These are phyloP conservation scores for Anguilla pacifica DNA, from an alignment of 2,797 vertebrate genomes.

Conservation along the genomic window DNA sequence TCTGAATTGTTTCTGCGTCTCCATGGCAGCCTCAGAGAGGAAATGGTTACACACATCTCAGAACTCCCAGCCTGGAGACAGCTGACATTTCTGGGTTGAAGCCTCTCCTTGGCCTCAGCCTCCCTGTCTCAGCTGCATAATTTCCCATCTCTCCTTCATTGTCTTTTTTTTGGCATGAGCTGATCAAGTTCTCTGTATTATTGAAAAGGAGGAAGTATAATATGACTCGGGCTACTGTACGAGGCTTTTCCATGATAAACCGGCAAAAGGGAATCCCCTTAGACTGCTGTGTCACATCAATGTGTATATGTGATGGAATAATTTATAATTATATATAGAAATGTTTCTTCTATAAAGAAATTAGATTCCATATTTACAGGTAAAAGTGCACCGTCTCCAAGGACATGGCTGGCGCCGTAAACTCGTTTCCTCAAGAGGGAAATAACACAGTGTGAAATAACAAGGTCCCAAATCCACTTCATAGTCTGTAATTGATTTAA, in stretches of 20 bases:
- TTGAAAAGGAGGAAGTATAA: constrained; percentile 20
- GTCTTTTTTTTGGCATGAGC: constrained; percentile 16
- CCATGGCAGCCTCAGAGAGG: background rate
- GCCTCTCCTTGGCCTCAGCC: background rate
- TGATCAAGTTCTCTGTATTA: constrained; percentile 23
- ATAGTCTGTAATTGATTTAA: constrained; percentile 26
- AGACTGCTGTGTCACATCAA: constrained; percentile 16
- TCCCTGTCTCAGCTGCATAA: background rate
- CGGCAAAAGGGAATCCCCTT: constrained; percentile 4
- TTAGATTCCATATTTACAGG: background rate
- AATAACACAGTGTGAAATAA: constrained; percentile 12
- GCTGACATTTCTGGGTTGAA: constrained; percentile 37
- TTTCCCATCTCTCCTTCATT: background rate
- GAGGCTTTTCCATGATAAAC: background rate
- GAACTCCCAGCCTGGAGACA: constrained; percentile 33
- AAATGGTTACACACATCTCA: constrained; percentile 42
- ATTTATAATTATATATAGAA: background rate
- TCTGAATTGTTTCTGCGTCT: background rate
- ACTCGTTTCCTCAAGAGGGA: background rate
- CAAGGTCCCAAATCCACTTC: constrained; percentile 17
- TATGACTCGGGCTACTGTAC: background rate
- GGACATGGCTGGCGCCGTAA: background rate
- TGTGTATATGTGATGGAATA: background rate
- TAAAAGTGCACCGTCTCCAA: background rate
- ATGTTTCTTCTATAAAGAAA: background rate